Base-by-base conservation (phyloP, 2,888 invertebrate genomes). In the Allophyes oxyacanthae region DNA sequence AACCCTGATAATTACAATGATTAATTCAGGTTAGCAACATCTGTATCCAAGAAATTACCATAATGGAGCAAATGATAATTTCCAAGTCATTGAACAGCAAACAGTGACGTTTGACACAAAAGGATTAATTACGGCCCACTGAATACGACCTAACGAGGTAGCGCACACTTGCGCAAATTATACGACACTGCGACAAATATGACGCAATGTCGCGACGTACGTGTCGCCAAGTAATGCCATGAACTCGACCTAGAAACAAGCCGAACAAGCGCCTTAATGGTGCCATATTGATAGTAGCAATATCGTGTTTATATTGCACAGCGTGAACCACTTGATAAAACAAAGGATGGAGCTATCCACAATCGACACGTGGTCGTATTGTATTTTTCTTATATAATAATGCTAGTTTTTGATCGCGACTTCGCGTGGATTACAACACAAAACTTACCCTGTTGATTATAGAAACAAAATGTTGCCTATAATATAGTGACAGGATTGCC, bases 141-240 rank as follows among this genome's bases (percentile, higher is more conserved):
- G 86, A 88, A 85, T 84, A 72, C 65, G 57, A 52, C 58, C 51
- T 86, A 85, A 88, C 67, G 79, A 84, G 71, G 32, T 15, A n/a
- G 28, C 42, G 25, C 43, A 72, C 85, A 87, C 80, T 84, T 89
- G 87, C 58, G 64, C 68, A 83, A 86, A 88, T 78, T 72, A 66
- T 48, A 65, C 49, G 49, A 33, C 7, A 34, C 9, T 36, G 14
- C 34, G 54, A 41, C 32, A 54, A 48, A 49, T 20, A 32, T 45
- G 69, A 64, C 64, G 69, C 70, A 57, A 57, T 34, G 42, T 38
- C 26, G 32, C 3, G 42, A 13, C 33, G 6, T 28, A 28, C 28
- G 28, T 8, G 28, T 28, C 28, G 42, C 49, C 38, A 45, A 48
- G 14, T 55, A 38, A 40, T 28, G 28, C 20, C 1, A 26, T 59